Conservation (phyloP, 2,888 invertebrate genomes). For the Cordilura impudica region DNA sequence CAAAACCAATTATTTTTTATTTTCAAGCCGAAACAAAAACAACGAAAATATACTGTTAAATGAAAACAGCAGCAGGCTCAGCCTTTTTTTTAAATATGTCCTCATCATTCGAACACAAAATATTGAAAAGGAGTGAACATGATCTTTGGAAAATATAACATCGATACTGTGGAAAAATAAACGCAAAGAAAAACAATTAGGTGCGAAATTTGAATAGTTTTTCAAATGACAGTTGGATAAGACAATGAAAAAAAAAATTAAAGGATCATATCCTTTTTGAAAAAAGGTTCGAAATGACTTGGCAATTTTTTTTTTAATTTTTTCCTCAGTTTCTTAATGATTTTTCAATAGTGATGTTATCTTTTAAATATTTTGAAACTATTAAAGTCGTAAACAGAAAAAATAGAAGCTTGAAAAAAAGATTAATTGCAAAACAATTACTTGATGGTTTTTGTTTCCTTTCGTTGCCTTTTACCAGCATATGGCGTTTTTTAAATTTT, state of each 20-base stretch:
- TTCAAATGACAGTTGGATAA: slow-evolving; percentile 53
- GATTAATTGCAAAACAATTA: slow-evolving; percentile 62
- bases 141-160: slow-evolving; percentile 1
- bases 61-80: slow-evolving; percentile 56
- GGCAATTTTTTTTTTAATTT: slow-evolving; percentile 15
- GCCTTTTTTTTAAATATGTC: slow-evolving; percentile 31
- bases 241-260: background rate
- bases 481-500: slow-evolving; percentile 34
- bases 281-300: slow-evolving; percentile 40
- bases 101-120: slow-evolving; percentile 25
- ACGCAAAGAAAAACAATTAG: slow-evolving; percentile 46
- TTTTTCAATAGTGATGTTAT: slow-evolving; percentile 32
- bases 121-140: slow-evolving; percentile 33
- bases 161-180: background rate
- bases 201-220: slow-evolving; percentile 58
- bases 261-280: slow-evolving; percentile 26
- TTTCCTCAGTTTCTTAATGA: slow-evolving; percentile 33
- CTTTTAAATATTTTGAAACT: slow-evolving; percentile 55
- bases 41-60: slow-evolving; percentile 34
- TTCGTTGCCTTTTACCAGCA: slow-evolving; percentile 39
- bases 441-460: slow-evolving; percentile 41
- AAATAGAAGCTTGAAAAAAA: slow-evolving; percentile 32
- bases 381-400: slow-evolving; percentile 25
- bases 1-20: slow-evolving; percentile 46
- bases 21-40: background rate